phyloP scores from a whole-genome alignment of 2,113 vertebrate species.

The Alligator sinensis region DNA sequence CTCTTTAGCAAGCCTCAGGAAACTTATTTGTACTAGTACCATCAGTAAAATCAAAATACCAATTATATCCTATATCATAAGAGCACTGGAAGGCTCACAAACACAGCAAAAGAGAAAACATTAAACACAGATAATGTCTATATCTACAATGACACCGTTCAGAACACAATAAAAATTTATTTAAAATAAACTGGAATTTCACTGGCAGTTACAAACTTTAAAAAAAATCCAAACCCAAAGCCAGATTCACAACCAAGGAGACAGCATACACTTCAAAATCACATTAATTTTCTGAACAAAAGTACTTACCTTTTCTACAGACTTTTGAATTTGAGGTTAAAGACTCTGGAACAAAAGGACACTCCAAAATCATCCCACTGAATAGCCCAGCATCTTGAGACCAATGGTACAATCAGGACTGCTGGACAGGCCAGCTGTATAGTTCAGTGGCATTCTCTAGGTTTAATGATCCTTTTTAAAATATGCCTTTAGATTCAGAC shows the following conservation, averaged over 20 bases:
- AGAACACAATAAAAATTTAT: neutral
- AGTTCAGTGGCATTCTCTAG: neutral
- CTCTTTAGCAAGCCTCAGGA: neutral
- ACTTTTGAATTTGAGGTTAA: neutral
- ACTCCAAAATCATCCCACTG: neutral
- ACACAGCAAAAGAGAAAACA: accelerated
- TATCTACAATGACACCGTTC: neutral
- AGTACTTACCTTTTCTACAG: too few relatives aligned
- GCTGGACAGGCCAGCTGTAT: neutral
- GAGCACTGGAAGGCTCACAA: neutral
- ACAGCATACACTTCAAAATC: too few relatives aligned
- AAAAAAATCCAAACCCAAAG: neutral
- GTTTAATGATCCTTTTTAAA: neutral
- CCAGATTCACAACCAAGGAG: neutral
- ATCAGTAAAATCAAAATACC: neutral
- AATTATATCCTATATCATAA: neutral
- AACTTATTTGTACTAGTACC: neutral
- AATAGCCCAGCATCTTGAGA: too few relatives aligned
- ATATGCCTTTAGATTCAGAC: neutral
- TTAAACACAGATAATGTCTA: neutral
- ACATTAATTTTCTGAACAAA: too few relatives aligned
- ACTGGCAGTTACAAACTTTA: neutral
- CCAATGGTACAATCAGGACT: neutral
- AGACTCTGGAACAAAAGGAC: neutral
- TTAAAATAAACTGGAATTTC: accelerated